Evolutionary conservation across 2,113 vertebrate genomes (phyloP).

Genomic region (Dolichotis patagonum): DNA sequence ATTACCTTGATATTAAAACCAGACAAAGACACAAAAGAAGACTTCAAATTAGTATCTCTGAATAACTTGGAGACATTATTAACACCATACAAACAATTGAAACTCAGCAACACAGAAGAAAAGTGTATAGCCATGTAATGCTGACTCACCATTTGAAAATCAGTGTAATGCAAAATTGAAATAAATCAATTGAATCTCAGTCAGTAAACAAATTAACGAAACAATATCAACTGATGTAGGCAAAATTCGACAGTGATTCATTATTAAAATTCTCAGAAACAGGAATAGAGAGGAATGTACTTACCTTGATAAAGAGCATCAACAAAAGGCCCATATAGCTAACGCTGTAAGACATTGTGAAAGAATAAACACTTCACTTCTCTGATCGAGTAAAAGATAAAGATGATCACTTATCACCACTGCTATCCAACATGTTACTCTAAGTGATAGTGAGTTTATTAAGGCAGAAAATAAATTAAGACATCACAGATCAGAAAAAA

Average conservation of each 20-base stretch:
- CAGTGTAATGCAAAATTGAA: not conserved
- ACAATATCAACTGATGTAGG: not conserved
- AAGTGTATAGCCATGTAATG: not conserved
- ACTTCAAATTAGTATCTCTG: not conserved
- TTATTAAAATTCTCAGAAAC: not conserved
- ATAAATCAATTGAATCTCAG: no score
- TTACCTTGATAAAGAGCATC: not conserved
- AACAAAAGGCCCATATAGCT: not conserved
- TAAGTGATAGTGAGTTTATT: not conserved
- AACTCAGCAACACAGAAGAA: not conserved
- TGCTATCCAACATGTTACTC: no score
- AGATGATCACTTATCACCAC: not conserved
- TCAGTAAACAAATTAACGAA: not conserved
- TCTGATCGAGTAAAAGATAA: not conserved
- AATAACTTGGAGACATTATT: not conserved
- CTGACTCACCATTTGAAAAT: not conserved
- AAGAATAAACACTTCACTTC: not conserved
- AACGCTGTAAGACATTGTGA: not conserved
- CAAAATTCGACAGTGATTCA: not conserved
- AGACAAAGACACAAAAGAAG: not conserved
- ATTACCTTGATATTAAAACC: not conserved
- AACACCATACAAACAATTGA: not conserved
- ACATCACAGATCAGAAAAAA: not conserved
- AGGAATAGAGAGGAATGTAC: not conserved
- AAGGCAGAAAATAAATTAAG: not conserved